Evolutionary conservation across 1,140 invertebrate species (phyloP), one percentile per base, ranked within the genome.

Genomic region (Drosophila tsacasi): DNA sequence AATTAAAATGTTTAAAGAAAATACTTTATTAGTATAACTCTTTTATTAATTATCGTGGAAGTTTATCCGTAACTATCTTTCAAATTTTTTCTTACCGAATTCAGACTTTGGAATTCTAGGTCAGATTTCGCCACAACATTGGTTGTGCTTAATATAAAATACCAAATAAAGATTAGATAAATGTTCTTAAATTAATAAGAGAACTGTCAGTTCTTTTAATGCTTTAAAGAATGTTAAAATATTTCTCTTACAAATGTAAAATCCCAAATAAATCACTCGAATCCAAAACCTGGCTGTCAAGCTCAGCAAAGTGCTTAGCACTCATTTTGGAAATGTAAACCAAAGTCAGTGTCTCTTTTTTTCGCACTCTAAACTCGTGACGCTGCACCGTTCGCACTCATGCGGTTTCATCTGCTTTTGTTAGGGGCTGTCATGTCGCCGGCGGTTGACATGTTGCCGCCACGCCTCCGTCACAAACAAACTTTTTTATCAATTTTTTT

Each of bases 251-350:
- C 5, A 25, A 59, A 21, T 19, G 0, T 32, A 37, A 23, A 23
- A 32, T 3, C 3, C 19, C 7, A n/a, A 55, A 72, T 32, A 72
- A 73, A 73, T 73, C 54, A 39, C 66, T 44, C 15, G 10, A 27
- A 46, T 25, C 10, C n/a, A 50, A 60, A 30, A 52, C 17, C n/a
- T 57, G n/a, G 10, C 47, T 71, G 54, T 73, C 66, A 77, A 50
- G 59, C 27, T 64, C 76, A 79, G 76, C 59, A 54, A 78, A 71
- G 64, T 78, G 66, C 64, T 79, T 79, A 79, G 54, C 66, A 71
- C 65, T 79, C 75, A 78, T 78, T 78, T 79, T 78, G 52, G 23
- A 71, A 78, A 78, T 79, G 65, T 79, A 71, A 78, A 71, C 76
- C 74, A 58, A 78, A 71, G 23, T 40, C 54, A 19, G 27, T 35